A percentile compares a stretch with the other conserved stretches of the same genome.
Conservation (phyloP, 2,797 vertebrate species). For the Gastrophryne carolinensis region DNA sequence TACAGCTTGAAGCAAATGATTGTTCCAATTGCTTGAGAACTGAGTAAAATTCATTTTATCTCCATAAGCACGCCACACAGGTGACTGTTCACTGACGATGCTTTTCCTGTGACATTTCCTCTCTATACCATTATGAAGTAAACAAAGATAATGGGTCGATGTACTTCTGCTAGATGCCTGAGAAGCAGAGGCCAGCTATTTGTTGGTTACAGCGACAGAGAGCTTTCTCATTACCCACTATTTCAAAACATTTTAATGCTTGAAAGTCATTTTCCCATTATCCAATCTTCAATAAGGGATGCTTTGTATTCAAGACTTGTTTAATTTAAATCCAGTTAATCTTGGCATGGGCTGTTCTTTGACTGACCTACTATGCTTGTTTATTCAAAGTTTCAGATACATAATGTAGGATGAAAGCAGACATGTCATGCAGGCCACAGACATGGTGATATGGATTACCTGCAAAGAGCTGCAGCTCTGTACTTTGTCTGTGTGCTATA, state of each 20-base stretch:
- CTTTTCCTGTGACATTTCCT: background rate
- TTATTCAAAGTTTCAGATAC: too few relatives aligned
- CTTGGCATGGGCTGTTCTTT: background rate
- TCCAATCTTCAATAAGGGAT: background rate
- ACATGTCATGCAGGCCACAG: too few relatives aligned
- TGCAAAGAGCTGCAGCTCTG: too few relatives aligned
- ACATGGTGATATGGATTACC: too few relatives aligned
- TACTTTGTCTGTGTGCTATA: too few relatives aligned
- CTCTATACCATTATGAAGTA: background rate
- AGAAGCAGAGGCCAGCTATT: background rate
- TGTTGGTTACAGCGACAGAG: background rate
- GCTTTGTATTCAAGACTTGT: background rate
- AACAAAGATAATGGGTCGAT: conserved; percentile 6
- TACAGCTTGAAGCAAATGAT: conserved; percentile 21
- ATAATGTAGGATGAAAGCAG: too few relatives aligned
- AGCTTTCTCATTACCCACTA: background rate
- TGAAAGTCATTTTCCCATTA: background rate
- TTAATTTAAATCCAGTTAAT: background rate
- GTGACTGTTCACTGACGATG: background rate
- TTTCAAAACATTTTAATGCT: background rate
- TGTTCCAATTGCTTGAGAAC: conserved; percentile 14
- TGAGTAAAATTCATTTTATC: conserved; percentile 5
- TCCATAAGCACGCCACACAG: conserved; percentile 1
- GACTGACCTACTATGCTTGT: too few relatives aligned
- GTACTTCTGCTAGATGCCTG: background rate